Conservation (phyloP, 2,888 invertebrate species). For the Microdon myrmicae region DNA sequence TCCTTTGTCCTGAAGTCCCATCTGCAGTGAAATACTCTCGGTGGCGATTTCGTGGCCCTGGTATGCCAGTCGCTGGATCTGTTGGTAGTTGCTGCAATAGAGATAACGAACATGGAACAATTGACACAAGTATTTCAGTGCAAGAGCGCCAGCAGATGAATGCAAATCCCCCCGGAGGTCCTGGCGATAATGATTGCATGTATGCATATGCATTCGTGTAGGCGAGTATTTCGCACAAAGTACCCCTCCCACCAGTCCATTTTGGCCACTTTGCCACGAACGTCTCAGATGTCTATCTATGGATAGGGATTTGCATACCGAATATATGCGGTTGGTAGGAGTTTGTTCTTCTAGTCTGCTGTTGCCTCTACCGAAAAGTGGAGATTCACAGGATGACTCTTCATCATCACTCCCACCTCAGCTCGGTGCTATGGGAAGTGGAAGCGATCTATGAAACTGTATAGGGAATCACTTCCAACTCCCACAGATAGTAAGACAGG, state of each 20-base stretch:
- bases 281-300: conserved; percentile 46
- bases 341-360: conserved; percentile 31
- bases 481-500: conserved; percentile 15
- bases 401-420: background rate
- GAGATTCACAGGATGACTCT: background rate
- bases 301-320: conserved; percentile 42
- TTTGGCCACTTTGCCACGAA: conserved; percentile 32
- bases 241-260: conserved; percentile 30
- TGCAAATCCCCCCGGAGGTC: conserved; percentile 28
- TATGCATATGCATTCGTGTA: conserved; percentile 7
- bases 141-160: conserved; percentile 6
- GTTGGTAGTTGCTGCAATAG: conserved; percentile 87
- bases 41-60: conserved; percentile 86
- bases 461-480: conserved; percentile 15
- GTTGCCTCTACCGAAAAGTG: conserved; percentile 1
- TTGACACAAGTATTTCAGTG: conserved; percentile 31
- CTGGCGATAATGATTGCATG: conserved; percentile 29
- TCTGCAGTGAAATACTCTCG: conserved; percentile 76
- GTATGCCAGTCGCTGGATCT: conserved; percentile 88
- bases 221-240: conserved; percentile 10
- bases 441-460: conserved; percentile 8
- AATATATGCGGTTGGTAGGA: conserved; percentile 28
- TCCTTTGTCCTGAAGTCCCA: conserved; percentile 87
- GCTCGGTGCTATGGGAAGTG: too few species aligned
- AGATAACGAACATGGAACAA: conserved; percentile 43